Percentiles rank a stretch among this genome's conserved stretches.
phyloP scores from a whole-genome alignment of 2,113 vertebrate species.

The Passer montanus region DNA sequence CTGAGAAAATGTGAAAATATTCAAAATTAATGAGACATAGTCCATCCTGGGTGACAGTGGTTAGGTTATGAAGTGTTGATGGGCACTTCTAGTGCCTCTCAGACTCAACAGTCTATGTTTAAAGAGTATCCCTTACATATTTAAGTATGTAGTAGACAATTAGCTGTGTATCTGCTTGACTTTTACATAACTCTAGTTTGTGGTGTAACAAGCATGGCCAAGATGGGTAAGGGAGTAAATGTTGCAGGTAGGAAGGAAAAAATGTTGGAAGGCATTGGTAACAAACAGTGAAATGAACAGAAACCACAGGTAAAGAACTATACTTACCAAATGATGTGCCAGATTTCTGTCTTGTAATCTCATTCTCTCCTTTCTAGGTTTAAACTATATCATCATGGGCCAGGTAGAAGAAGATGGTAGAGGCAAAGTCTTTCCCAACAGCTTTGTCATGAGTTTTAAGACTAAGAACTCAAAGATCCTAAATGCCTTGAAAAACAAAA shows the following conservation, averaged over 20 bases:
- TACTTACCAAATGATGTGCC: neutral
- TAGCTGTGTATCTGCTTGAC: neutral
- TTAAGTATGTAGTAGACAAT: neutral
- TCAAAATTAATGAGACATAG: neutral
- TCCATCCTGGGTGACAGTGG: neutral
- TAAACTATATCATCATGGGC: conserved; percentile 99
- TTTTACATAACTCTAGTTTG: neutral
- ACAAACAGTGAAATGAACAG: neutral
- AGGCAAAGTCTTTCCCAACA: conserved; percentile 89
- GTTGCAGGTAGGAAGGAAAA: neutral
- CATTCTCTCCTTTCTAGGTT: conserved; percentile 77
- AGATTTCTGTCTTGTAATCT: neutral
- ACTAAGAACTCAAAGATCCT: conserved; percentile 91
- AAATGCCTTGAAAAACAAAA: conserved; percentile 86
- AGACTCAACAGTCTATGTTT: neutral
- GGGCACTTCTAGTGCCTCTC: neutral
- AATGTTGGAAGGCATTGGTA: neutral
- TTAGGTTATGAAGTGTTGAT: neutral
- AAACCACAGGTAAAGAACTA: neutral
- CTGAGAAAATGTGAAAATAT: neutral
- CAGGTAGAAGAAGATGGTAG: conserved; percentile 89
- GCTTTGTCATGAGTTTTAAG: conserved; percentile 92
- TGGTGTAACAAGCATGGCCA: neutral
- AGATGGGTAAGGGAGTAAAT: neutral
- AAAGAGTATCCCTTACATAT: neutral